phyloP scores from a whole-genome alignment of 92 coral and sea anemone species.

The Umimayanthus chanpuru region DNA sequence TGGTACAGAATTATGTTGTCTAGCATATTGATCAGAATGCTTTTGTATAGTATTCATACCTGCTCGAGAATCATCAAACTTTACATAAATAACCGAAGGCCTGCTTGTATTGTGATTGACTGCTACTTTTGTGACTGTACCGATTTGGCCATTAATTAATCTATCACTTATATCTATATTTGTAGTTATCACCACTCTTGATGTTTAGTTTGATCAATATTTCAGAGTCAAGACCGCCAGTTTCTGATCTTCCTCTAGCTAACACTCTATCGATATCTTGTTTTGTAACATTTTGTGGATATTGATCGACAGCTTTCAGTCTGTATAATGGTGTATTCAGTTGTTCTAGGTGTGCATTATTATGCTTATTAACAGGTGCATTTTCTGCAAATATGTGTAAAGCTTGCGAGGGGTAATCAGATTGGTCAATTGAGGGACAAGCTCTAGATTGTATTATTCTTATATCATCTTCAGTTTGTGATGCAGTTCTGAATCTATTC shows the following conservation, averaged over 20 bases:
- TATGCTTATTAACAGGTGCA: constrained; percentile 56
- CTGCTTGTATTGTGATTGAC: constrained; percentile 12
- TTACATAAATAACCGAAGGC: constrained; percentile 38
- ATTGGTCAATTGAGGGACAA: constrained; percentile 36
- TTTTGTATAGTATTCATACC: constrained; percentile 21
- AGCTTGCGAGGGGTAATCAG: constrained; percentile 57
- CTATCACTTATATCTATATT: constrained; percentile 44
- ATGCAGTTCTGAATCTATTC: constrained; percentile 63
- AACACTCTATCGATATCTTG: constrained; percentile 39
- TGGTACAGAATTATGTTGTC: constrained; percentile 57
- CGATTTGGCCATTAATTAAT: constrained; percentile 51
- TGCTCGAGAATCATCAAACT: constrained; percentile 46
- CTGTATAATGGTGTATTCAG: constrained; percentile 34
- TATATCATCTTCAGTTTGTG: constrained; percentile 62
- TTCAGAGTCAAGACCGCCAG: constrained; percentile 53
- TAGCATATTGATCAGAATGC: constrained; percentile 27
- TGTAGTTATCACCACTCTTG: constrained; percentile 53
- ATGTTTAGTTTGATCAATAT: constrained; percentile 35
- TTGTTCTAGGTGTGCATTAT: constrained; percentile 47
- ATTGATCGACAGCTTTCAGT: constrained; percentile 54
- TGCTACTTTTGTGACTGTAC: constrained; percentile 45
- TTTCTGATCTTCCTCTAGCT: constrained; percentile 50
- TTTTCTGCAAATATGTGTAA: constrained; percentile 72
- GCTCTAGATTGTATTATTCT: constrained; percentile 49
- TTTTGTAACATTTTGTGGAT: constrained; percentile 53